Evolutionary conservation across 2,888 invertebrate genomes (phyloP).

Genomic region (Malthinus flaveolus): DNA sequence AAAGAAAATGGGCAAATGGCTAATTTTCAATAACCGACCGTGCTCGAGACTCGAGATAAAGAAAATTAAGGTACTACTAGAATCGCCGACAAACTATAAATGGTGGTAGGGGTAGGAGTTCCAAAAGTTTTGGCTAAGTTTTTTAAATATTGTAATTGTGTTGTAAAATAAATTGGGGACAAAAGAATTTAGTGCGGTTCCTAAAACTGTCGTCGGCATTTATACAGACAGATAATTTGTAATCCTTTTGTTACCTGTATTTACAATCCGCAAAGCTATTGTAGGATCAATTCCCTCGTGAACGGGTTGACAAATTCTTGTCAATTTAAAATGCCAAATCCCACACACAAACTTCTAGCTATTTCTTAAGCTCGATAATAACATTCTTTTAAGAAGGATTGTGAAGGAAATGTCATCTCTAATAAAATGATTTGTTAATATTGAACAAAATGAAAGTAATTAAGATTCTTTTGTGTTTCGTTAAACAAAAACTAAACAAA

Average conservation of each 20-base stretch:
- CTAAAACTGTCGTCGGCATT: constrained; percentile 6
- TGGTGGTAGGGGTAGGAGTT: too few relatives aligned
- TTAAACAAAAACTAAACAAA: too few relatives aligned
- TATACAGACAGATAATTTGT: constrained; percentile 14
- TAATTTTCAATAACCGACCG: too few relatives aligned
- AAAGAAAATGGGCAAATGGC: too few relatives aligned
- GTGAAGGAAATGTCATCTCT: too few relatives aligned
- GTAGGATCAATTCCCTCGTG: constrained; percentile 12
- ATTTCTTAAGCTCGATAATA: background rate
- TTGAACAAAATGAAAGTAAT: too few relatives aligned
- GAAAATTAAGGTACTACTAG: too few relatives aligned
- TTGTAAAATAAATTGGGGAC: background rate
- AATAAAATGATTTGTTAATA: too few relatives aligned
- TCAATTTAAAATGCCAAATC: constrained; percentile 18
- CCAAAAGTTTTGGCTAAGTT: background rate
- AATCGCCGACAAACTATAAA: too few relatives aligned
- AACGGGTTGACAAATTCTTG: constrained; percentile 19
- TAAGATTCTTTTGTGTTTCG: too few relatives aligned
- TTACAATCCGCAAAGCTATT: constrained; percentile 14
- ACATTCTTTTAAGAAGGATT: background rate
- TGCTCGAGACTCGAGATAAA: too few relatives aligned
- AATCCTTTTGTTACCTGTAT: constrained; percentile 21
- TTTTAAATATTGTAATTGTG: background rate
- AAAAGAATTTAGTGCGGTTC: background rate
- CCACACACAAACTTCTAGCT: constrained; percentile 18